A percentile compares a stretch with the other conserved stretches of the same genome.
Conservation (phyloP, 2,888 invertebrate species). For the Reticulitermes lucifugus region DNA sequence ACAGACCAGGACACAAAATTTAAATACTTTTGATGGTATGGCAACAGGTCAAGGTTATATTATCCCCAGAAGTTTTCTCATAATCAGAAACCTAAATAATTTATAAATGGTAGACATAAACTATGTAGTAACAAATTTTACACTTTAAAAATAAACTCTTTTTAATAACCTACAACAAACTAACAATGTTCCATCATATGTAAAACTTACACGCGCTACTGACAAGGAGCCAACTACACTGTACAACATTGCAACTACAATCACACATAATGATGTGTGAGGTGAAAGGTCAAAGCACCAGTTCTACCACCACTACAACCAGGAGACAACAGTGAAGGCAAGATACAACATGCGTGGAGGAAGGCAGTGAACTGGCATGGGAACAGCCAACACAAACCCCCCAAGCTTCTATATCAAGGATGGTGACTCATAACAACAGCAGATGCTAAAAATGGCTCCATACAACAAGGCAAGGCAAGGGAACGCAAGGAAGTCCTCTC, state of each 20-base stretch:
- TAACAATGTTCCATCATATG: background rate
- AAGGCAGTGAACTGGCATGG: slow-evolving; percentile 37
- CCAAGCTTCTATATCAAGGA: slow-evolving; percentile 49
- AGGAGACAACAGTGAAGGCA: background rate
- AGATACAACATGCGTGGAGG: background rate
- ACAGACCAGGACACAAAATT: too few species aligned
- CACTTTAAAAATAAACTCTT: too few species aligned
- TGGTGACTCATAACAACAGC: slow-evolving; percentile 51
- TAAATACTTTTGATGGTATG: too few species aligned
- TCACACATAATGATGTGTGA: slow-evolving; percentile 45
- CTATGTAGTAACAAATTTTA: too few species aligned
- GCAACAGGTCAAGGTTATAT: too few species aligned
- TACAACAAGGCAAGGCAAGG: slow-evolving; percentile 42
- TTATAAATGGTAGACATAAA: too few species aligned
- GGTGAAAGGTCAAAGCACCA: slow-evolving; percentile 6
- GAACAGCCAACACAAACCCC: slow-evolving; percentile 26
- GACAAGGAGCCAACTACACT: slow-evolving; percentile 51
- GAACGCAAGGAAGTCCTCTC: background rate
- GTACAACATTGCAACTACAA: slow-evolving; percentile 44
- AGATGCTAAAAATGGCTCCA: slow-evolving; percentile 51
- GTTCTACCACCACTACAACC: background rate
- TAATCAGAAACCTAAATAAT: too few species aligned
- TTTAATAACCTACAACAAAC: too few species aligned
- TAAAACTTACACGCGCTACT: slow-evolving; percentile 35
- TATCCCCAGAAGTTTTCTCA: too few species aligned